Percentiles rank a stretch among this genome's conserved stretches.
phyloP scores from a whole-genome alignment of 2,888 invertebrate species.

The Sicus ferrugineus region DNA sequence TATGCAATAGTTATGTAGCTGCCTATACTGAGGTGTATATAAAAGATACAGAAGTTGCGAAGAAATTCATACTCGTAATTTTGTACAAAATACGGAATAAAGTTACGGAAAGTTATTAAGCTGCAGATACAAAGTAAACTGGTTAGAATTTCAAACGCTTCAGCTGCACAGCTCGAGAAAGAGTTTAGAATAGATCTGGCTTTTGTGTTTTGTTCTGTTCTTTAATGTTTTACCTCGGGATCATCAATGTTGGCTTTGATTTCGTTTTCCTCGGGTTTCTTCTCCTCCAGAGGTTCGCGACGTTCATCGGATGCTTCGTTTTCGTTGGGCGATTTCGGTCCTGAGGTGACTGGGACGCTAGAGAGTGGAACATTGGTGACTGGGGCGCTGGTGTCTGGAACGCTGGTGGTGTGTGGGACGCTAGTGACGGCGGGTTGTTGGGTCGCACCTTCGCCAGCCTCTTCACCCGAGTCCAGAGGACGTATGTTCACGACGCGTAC shows the following conservation, averaged over 20 bases:
- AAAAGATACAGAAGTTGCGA: background rate
- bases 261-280: slow-evolving; percentile 56
- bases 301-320: slow-evolving; percentile 50
- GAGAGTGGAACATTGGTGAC: no score
- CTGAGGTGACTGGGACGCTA: slow-evolving; percentile 41
- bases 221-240: slow-evolving; percentile 60
- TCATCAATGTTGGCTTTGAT: slow-evolving; percentile 57
- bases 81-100: no score
- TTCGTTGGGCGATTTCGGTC: slow-evolving; percentile 32
- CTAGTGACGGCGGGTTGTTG: background rate
- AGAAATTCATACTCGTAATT: no score
- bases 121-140: no score
- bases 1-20: background rate
- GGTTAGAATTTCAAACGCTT: slow-evolving; percentile 2
- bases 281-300: slow-evolving; percentile 51
- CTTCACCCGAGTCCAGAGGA: slow-evolving; percentile 62
- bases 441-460: slow-evolving; percentile 47
- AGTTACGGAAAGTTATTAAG: no score
- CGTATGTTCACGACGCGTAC: slow-evolving; percentile 67
- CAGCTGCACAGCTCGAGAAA: background rate
- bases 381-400: background rate
- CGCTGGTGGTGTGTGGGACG: slow-evolving; percentile 21
- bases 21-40: background rate
- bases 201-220: background rate
- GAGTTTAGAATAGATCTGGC: background rate